A percentile compares a stretch with the other conserved stretches of the same genome.
phyloP scores from a whole-genome alignment of 2,113 vertebrate genomes.

The Prietella phreatophila region DNA sequence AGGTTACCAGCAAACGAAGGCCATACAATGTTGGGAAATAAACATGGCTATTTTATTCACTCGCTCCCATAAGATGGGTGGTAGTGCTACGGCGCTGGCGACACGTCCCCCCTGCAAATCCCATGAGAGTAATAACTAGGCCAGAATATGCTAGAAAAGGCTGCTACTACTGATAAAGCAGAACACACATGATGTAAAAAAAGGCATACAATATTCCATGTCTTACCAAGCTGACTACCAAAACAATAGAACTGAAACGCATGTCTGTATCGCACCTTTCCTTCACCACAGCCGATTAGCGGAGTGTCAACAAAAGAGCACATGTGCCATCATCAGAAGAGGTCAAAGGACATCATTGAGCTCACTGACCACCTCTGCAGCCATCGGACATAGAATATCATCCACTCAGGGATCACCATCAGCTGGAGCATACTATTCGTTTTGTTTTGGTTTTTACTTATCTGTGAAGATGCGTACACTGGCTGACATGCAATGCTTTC shows the following conservation, averaged over 20 bases:
- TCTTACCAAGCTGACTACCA: neutral
- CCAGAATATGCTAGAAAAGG: neutral
- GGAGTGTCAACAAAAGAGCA: slow-evolving; percentile 8
- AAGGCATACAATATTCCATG: neutral
- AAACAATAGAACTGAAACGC: slow-evolving; percentile 19
- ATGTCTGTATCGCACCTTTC: slow-evolving; percentile 19
- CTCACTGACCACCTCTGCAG: slow-evolving; percentile 51
- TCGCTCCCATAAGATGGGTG: slow-evolving; percentile 21
- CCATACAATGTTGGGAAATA: slow-evolving; percentile 49
- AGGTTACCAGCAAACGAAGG: slow-evolving; percentile 37
- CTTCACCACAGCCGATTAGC: slow-evolving; percentile 18
- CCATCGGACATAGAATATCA: neutral
- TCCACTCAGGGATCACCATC: neutral
- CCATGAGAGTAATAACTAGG: slow-evolving; percentile 15
- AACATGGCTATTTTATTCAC: slow-evolving; percentile 20
- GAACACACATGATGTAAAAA: neutral
- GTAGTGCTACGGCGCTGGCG: neutral
- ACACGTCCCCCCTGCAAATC: slow-evolving; percentile 12
- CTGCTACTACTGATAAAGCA: neutral
- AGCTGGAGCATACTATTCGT: neutral
- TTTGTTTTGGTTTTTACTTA: too few relatives aligned
- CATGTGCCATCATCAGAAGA: slow-evolving; percentile 12
- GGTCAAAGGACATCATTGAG: slow-evolving; percentile 37
- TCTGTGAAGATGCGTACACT: slow-evolving; percentile 14
- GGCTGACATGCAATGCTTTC: neutral